Evolutionary conservation across 2,113 vertebrate species (phyloP), one percentile per base, ranked within the genome.

Genomic region (Elachura formosa): DNA sequence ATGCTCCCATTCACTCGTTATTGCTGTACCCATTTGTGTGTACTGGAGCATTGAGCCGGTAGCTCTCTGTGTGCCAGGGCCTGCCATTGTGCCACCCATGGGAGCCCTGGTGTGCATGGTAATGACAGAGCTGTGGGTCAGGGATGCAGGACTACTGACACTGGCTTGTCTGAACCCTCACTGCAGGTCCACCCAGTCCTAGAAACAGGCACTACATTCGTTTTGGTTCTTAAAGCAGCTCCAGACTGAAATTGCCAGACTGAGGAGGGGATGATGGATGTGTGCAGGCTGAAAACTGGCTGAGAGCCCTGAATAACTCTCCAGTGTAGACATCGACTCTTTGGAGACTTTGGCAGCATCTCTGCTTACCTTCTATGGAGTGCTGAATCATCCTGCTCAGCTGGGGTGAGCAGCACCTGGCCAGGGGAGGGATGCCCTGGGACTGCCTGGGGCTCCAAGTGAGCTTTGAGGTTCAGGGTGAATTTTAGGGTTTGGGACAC

Each of bases 321-420:
- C 45, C 40, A 25, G 54, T 56, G 79, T 41, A 84, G 58, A 54
- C 25, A 89, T 29, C 3, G 1, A 36, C 4, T 2, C 11, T 3
- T 51, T 40, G 28, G 69, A 87, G 61, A 29, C 56, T 72, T 91
- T 89, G 92, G 84, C 92, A 96, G 87, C 48, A 26, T 64, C 68
- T 58, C 14, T 0, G 0, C 80, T 81, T 90, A 73, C 54, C 51
- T 89, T 86, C 56, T 36, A 46, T 16, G 0, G 0, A 69, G 51
- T 3, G 48, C 93, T 93, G 96, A 95, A 78, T 94, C 94, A 95
- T 94, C 24, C 74, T 72, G 40, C 89, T 71, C 40, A n/a, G 77
- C 59, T 77, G 62, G 29, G 38, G 20, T 43, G 29, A 69, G 56
- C 77, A 66, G 84, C 74, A 89, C 61, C 78, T 75, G 85, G 38